These are phyloP conservation scores for Nycticorax nycticorax DNA, from an alignment of 2,113 vertebrate species.

Conservation along the genomic window DNA sequence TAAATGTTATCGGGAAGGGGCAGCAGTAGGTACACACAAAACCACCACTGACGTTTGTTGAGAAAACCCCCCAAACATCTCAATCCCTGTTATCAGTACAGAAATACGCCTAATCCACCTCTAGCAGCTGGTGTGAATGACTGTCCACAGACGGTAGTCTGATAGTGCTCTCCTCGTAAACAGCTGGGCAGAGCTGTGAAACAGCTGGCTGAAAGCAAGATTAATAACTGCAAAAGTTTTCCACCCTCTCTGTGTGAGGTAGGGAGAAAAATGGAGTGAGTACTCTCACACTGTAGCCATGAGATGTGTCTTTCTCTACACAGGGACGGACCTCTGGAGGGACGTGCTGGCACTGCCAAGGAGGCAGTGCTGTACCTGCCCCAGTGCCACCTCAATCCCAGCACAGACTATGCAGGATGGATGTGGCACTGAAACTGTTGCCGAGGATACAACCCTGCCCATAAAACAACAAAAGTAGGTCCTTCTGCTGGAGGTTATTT, in stretches of 20 bases:
- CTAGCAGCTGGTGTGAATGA: neutral
- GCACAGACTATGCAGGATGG: rapidly evolving
- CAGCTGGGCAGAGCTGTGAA: neutral
- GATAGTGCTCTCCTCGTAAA: neutral
- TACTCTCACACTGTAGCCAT: neutral
- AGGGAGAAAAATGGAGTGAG: neutral
- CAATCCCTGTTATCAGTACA: neutral
- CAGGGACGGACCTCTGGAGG: neutral
- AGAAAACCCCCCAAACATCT: neutral
- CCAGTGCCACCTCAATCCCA: neutral
- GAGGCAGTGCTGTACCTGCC: neutral
- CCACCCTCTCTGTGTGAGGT: neutral
- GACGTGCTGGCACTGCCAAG: rapidly evolving
- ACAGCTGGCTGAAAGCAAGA: neutral
- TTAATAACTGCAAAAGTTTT: neutral
- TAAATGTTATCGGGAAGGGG: neutral
- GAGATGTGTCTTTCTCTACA: neutral
- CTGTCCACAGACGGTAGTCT: neutral
- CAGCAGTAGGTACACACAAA: neutral
- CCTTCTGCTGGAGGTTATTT: neutral
- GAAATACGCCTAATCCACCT: neutral
- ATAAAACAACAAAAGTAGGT: neutral
- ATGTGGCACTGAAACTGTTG: neutral
- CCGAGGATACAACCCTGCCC: neutral
- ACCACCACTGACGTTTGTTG: neutral